These are phyloP conservation scores for Drosophila helvetica DNA, from an alignment of 2,888 invertebrate genomes.

Conservation along the genomic window DNA sequence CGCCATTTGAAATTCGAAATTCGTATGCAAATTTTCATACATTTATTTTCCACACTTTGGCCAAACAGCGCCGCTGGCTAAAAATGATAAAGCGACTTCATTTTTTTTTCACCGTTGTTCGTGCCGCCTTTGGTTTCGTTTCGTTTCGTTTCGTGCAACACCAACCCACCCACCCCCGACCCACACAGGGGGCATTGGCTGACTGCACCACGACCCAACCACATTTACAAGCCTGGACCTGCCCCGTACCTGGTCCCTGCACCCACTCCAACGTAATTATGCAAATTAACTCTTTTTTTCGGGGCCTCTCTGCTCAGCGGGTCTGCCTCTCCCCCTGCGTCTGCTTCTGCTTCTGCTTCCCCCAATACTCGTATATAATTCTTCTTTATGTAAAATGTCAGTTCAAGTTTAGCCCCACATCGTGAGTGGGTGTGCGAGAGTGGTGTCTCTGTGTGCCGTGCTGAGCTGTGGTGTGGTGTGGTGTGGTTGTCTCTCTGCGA, in stretches of 20 bases:
- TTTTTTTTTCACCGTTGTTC: slow-evolving; percentile 61
- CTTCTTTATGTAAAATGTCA: slow-evolving; percentile 69
- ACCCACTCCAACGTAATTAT: slow-evolving; percentile 64
- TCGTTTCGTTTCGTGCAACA: slow-evolving; percentile 63
- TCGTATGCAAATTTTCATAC: slow-evolving; percentile 78
- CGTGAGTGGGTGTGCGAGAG: slow-evolving; percentile 33
- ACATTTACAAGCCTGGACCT: slow-evolving; percentile 10
- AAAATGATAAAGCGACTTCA: slow-evolving; percentile 79
- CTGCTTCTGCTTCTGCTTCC: neutral
- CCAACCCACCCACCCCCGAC: neutral
- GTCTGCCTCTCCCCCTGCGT: slow-evolving; percentile 21
- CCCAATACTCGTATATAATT: slow-evolving; percentile 48
- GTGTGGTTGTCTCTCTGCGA: slow-evolving; percentile 19
- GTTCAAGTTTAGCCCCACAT: slow-evolving; percentile 60
- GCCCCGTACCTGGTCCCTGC: slow-evolving; percentile 15
- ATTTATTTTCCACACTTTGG: slow-evolving; percentile 79
- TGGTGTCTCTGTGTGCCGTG: slow-evolving; percentile 1
- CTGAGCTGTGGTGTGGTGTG: no score
- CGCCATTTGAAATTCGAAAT: slow-evolving; percentile 74
- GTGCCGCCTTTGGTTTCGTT: slow-evolving; percentile 60
- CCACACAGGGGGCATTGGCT: slow-evolving; percentile 40
- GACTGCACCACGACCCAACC: slow-evolving; percentile 53
- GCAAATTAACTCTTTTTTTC: slow-evolving; percentile 76
- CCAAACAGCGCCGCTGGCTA: slow-evolving; percentile 75
- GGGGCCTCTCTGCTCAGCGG: slow-evolving; percentile 79